Evolutionary conservation across 2,888 invertebrate species (phyloP), one percentile per base, ranked within the genome.

Genomic region (Amphipoea oculea): DNA sequence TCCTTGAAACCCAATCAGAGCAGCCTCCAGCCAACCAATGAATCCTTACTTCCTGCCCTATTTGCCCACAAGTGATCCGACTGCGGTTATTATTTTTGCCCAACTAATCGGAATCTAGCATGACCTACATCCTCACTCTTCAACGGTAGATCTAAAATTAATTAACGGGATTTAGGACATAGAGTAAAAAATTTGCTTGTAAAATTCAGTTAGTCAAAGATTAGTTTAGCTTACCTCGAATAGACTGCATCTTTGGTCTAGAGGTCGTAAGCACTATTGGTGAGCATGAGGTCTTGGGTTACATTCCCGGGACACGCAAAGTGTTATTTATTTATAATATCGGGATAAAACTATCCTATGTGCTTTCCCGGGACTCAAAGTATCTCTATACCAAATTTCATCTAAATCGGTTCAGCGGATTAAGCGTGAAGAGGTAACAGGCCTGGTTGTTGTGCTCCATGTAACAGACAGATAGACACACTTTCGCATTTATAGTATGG

Each of bases 41-140:
- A 90, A 83, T 85, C 72, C 73, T 69, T 73, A 79, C 73, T 87
- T 79, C 67, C 36, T 3, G 2, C 36, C 36, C 36, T 36, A 36
- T 36, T 36, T 36, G 66, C 82, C 83, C 75, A 74, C 79, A 70
- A 85, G 86, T 85, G 85, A 89, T 88, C 89, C 81, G 76, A 68
- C 80, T 48, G 78, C 78, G 54, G 87, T 67, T 90, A 92, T 92
- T 94, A 93, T 94, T 94, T 93, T 93, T 92, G 83, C 87, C 84
- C 86, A 89, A 88, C 91, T 92, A 93, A 94, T 93, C 91, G 90
- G 87, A 91, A 91, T 91, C 91, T 86, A 92, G 92, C 89, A 89
- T 85, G 93, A 92, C 92, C 94, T 91, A 92, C 86, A 91, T 92
- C 89, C 82, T 69, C 62, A 48, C 75, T 73, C 78, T 81, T 88